Evolutionary conservation across 1,140 invertebrate genomes (phyloP), one percentile per base, ranked within the genome.

Genomic region (Linepithema humile): DNA sequence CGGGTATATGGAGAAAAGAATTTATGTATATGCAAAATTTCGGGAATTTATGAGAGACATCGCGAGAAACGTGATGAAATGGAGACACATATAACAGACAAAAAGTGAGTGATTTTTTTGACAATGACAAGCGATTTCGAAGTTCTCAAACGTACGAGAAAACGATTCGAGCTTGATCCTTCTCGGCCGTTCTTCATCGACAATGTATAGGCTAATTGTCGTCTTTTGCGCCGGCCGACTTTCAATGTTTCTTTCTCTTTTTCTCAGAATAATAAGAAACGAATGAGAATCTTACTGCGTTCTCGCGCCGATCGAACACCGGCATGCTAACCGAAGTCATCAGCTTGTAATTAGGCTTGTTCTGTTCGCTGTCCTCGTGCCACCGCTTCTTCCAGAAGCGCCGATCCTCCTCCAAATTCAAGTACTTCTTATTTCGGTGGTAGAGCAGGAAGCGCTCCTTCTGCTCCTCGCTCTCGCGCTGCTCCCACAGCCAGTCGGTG

Each of bases 271-370:
- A 20, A 70, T 20, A 48, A 32, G 0, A 2, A 0, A n/a, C 0
- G 23, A 55, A 59, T 9, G 57, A n/a, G 55, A 43, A 84, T 77
- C 96, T 96, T 95, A 97, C 97, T 95, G 97, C 96, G 92, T 97
- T 96, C 85, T 96, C 95, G 12, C 97, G 96, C 89, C 96, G 95
- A 95, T 98, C 98, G 93, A 97, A 99, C 32, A 99, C 98, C 6
- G 98, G 98, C 95, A 98, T 97, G 78, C 98, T 97, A 20, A 99
- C 97, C 43, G 98, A 98, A 10, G 98, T 98, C 96, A 98, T 97
- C 89, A 98, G 95, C 87, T 96, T 95, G 92, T 97, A 97, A 83
- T 95, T n/a, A n/a, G n/a, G n/a, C 94, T 78, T 95, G 94, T n/a
- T n/a, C 29, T 95, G 91, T 85, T 96, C 95, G 57, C 94, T 94